Conservation (phyloP, 2,797 vertebrate species). For the Sebastes diploproa region DNA sequence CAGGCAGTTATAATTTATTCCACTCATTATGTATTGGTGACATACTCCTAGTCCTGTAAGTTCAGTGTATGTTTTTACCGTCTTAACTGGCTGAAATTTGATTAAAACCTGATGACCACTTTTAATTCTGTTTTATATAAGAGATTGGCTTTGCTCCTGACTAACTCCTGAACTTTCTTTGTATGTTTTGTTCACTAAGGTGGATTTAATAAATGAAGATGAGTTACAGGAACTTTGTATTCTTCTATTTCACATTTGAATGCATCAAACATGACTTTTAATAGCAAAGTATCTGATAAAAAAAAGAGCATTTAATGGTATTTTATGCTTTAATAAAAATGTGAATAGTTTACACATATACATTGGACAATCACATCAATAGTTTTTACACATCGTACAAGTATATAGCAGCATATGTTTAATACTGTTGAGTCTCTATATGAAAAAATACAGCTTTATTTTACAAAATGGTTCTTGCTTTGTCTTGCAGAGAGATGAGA, state of each 20-base stretch:
- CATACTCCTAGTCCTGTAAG: not conserved
- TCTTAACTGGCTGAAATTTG: not conserved
- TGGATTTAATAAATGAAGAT: slow-evolving; percentile 62
- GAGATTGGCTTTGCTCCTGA: not conserved
- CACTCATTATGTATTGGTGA: slow-evolving; percentile 3
- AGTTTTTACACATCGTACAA: slow-evolving; percentile 86
- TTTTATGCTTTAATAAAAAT: slow-evolving; percentile 88
- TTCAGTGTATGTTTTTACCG: not conserved
- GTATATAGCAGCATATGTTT: slow-evolving; percentile 88
- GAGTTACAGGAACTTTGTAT: not conserved
- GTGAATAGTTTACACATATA: slow-evolving; percentile 88
- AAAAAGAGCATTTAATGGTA: slow-evolving; percentile 25
- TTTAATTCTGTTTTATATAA: slow-evolving; percentile 18
- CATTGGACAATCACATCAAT: slow-evolving; percentile 82
- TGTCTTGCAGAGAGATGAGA: slow-evolving; percentile 67
- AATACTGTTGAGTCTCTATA: slow-evolving; percentile 88
- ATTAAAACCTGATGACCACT: not conserved
- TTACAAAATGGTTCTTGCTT: slow-evolving; percentile 86
- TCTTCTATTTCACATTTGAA: not conserved
- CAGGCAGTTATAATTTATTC: not conserved
- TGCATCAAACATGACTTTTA: not conserved
- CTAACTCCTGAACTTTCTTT: slow-evolving; percentile 3
- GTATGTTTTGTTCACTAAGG: slow-evolving; percentile 16
- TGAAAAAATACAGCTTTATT: slow-evolving; percentile 96
- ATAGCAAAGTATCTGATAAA: not conserved